These are phyloP conservation scores for Allacma fusca DNA, from an alignment of 2,888 invertebrate species.

Conservation along the genomic window DNA sequence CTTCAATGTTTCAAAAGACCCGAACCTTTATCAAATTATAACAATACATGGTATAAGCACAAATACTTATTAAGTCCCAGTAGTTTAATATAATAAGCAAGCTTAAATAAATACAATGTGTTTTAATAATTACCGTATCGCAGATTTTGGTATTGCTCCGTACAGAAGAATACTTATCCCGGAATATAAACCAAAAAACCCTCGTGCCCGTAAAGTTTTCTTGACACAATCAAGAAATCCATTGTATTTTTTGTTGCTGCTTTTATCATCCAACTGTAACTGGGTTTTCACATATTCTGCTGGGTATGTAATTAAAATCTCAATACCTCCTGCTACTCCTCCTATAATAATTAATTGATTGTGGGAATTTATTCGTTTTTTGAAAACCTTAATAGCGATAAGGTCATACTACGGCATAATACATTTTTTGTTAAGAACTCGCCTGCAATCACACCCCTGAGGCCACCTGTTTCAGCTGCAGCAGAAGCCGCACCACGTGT, in stretches of 20 bases:
- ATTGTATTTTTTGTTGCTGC: conserved; percentile 72
- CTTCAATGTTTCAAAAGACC: conserved; percentile 92
- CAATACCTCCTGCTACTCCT: conserved; percentile 79
- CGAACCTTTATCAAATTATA: too few relatives aligned
- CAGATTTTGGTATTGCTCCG: conserved; percentile 98
- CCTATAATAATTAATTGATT: too few relatives aligned
- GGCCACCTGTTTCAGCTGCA: conserved; percentile 70
- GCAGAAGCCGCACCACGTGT: conserved; percentile 77
- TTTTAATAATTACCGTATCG: conserved; percentile 74
- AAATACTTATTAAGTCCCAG: too few relatives aligned
- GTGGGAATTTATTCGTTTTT: too few relatives aligned
- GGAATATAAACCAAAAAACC: conserved; percentile 89
- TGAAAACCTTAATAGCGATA: background rate
- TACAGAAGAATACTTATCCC: conserved; percentile 94
- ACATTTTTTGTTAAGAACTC: too few relatives aligned
- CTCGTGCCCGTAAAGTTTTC: conserved; percentile 86
- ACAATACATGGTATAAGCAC: too few relatives aligned
- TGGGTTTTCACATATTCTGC: conserved; percentile 99
- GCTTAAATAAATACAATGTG: conserved; percentile 65
- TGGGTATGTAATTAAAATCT: conserved; percentile 98
- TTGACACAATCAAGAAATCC: conserved; percentile 89
- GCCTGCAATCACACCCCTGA: conserved; percentile 93
- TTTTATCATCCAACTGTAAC: conserved; percentile 93
- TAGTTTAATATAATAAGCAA: too few relatives aligned
- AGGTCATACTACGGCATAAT: too few relatives aligned